Percentiles rank a stretch among this genome's conserved stretches.
Conservation (phyloP, 2,797 vertebrate species). For the Liasis olivaceus region DNA sequence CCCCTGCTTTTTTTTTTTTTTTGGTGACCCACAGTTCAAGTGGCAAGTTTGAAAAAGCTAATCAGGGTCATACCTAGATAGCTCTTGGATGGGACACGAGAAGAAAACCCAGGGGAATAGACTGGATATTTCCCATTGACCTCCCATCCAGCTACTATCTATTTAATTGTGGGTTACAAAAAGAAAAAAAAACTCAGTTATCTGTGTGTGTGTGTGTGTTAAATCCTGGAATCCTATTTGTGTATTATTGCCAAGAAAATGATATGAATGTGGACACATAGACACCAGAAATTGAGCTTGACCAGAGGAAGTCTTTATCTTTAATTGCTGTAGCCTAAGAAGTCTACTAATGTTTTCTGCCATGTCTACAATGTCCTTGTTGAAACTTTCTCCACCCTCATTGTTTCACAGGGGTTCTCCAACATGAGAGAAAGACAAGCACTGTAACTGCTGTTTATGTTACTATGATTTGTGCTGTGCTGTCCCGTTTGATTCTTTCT, state of each 20-base stretch:
- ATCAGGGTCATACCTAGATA: neutral
- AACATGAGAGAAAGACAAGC: neutral
- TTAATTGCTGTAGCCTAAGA: neutral
- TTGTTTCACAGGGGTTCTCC: neutral
- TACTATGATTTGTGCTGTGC: neutral
- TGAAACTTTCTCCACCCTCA: neutral
- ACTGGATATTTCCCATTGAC: neutral
- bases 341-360: neutral
- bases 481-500: neutral
- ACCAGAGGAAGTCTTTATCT: neutral
- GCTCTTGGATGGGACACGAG: neutral
- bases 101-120: neutral
- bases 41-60: neutral
- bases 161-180: neutral
- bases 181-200: neutral
- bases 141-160: neutral
- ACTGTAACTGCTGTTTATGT: neutral
- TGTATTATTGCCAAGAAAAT: neutral
- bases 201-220: neutral
- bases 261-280: neutral
- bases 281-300: neutral
- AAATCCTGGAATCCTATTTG: neutral
- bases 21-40: neutral
- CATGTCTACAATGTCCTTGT: neutral
- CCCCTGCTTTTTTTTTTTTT: neutral